Conservation (phyloP, 2,797 vertebrate genomes). For the Sebastes kiyomatsui region DNA sequence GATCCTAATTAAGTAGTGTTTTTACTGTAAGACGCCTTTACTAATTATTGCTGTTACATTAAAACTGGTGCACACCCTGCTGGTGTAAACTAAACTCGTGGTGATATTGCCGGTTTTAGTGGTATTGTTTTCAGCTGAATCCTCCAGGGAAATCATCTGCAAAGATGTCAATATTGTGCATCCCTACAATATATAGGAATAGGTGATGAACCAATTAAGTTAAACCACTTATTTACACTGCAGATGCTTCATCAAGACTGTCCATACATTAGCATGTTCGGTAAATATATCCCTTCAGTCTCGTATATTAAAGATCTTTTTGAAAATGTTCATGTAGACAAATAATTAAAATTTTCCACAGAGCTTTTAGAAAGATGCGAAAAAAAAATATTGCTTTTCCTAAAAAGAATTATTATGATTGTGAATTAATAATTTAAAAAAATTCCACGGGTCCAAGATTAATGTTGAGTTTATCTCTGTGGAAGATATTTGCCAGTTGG, state of each 20-base stretch:
- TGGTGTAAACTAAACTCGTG: neutral
- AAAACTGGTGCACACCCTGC: neutral
- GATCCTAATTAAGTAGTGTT: neutral
- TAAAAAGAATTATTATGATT: too few relatives aligned
- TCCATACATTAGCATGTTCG: neutral
- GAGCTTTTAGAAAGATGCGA: too few relatives aligned
- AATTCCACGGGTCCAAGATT: fast-evolving
- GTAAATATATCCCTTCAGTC: neutral
- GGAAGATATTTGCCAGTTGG: too few relatives aligned
- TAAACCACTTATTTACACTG: neutral
- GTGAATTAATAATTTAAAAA: too few relatives aligned
- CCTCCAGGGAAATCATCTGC: neutral
- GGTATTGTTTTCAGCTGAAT: neutral
- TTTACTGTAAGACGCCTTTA: neutral
- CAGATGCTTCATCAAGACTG: neutral
- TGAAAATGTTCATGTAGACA: too few relatives aligned
- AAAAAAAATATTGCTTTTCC: too few relatives aligned
- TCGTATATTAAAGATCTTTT: too few relatives aligned
- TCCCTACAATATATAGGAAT: neutral
- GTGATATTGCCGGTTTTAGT: neutral
- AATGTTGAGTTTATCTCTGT: too few relatives aligned
- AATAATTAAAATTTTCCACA: too few relatives aligned
- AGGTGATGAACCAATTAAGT: neutral
- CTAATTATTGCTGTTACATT: neutral
- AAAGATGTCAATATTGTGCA: neutral